Evolutionary conservation across 2,888 invertebrate species (phyloP).

Genomic region (Lycocerus yunnanus): DNA sequence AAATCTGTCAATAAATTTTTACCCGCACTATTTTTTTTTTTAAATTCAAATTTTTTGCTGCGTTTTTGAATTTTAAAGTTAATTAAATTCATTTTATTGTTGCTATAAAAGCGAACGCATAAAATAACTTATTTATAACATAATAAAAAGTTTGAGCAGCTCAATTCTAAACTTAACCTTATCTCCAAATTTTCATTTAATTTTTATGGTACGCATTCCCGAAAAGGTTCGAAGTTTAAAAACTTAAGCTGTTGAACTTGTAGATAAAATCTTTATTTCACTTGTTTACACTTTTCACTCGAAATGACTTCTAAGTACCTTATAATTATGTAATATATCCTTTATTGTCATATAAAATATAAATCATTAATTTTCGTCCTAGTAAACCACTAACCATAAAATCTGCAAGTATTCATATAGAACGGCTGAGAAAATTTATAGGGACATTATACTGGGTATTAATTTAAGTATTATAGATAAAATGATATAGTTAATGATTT

Average conservation of each 20-base stretch:
- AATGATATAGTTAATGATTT: conserved; percentile 3
- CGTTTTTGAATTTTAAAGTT: not conserved
- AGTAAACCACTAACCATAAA: not conserved
- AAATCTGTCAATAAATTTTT: not conserved
- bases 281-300: not conserved
- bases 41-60: not conserved
- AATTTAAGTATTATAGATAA: not conserved
- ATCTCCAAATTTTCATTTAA: conserved; percentile 1
- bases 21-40: not conserved
- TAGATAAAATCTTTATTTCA: not conserved
- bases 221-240: not conserved
- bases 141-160: not conserved
- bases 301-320: not conserved
- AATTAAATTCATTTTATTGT: not conserved
- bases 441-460: not conserved
- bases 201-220: not conserved
- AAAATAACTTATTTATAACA: not conserved
- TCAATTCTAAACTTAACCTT: not conserved
- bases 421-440: not conserved
- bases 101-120: not conserved
- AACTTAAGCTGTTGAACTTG: not conserved
- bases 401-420: not conserved
- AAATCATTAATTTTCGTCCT: not conserved
- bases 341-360: not conserved
- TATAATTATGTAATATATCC: not conserved